A percentile compares a stretch with the other conserved stretches of the same genome.
Evolutionary conservation across 35 echinoderm and acorn worm genomes (phyloP).

Genomic region (Hemicentrotus pulcherrimus): DNA sequence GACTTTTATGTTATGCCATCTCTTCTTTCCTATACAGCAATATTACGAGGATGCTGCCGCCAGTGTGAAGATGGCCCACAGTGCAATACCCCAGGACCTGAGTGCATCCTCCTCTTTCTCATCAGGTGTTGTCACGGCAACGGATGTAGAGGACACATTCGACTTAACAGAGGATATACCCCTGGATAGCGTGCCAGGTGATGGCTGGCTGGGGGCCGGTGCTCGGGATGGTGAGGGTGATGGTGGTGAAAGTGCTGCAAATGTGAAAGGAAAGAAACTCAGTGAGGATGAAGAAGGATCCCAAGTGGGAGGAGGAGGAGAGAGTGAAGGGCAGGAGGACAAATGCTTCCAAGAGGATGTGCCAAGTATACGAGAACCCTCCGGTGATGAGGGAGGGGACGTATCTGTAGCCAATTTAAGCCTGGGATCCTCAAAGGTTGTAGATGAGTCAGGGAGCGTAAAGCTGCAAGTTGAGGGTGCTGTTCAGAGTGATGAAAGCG

Average conservation of each 20-base stretch:
- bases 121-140: neutral
- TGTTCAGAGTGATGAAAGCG: conserved; percentile 18
- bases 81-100: conserved; percentile 37
- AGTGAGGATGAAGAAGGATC: neutral
- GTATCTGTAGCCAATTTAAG: neutral
- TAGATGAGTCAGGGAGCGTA: neutral
- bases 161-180: neutral
- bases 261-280: neutral
- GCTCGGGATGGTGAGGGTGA: neutral
- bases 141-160: neutral
- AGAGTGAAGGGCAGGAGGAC: neutral
- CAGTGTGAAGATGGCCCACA: conserved; percentile 39
- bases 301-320: neutral
- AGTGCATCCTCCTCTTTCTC: neutral
- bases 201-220: neutral
- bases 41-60: conserved; percentile 38
- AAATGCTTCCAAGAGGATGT: neutral
- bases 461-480: neutral
- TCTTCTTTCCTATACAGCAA: conserved; percentile 17
- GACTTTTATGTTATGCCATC: neutral
- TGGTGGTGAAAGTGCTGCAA: neutral
- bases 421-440: neutral
- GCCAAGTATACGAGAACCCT: conserved; percentile 29
- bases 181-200: neutral
- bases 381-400: neutral